phyloP scores from a whole-genome alignment of 1,140 invertebrate genomes.

The Subanguina moxae region DNA sequence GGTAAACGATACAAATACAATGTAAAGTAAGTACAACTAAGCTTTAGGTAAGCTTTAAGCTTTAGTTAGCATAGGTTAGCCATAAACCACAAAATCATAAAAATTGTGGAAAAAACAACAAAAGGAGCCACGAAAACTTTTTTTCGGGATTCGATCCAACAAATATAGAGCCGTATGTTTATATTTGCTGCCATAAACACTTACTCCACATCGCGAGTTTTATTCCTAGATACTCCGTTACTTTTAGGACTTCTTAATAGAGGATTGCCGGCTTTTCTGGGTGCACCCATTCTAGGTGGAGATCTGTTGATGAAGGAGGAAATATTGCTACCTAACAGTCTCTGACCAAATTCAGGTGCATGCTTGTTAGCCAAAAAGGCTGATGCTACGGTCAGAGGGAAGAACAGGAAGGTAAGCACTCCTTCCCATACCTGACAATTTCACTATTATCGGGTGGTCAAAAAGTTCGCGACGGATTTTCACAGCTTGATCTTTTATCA shows the following conservation, averaged over 20 bases:
- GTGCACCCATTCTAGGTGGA: conserved; percentile 20
- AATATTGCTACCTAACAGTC: conserved; percentile 30
- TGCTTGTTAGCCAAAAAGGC: conserved; percentile 62
- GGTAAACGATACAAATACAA: too few species aligned
- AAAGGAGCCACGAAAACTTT: too few species aligned
- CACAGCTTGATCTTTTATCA: too few species aligned
- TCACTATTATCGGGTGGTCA: too few species aligned
- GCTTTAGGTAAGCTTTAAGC: too few species aligned
- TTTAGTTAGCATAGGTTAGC: too few species aligned
- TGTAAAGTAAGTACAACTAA: too few species aligned
- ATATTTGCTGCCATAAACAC: neutral
- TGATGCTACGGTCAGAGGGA: conserved; percentile 63
- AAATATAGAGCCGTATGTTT: too few species aligned
- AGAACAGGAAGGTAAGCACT: conserved; percentile 64
- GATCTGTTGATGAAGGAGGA: conserved; percentile 23
- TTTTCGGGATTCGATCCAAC: too few species aligned
- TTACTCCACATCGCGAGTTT: conserved; percentile 42
- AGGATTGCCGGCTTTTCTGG: conserved; percentile 21
- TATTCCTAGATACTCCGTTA: conserved; percentile 1
- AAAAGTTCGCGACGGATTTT: too few species aligned
- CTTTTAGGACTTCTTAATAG: conserved; percentile 16
- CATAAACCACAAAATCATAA: too few species aligned
- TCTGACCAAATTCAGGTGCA: conserved; percentile 38
- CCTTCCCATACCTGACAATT: conserved; percentile 63
- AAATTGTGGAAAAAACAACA: too few species aligned